These are phyloP conservation scores for Drosophila bipectinata DNA, from an alignment of 1,140 invertebrate genomes.

Conservation along the genomic window DNA sequence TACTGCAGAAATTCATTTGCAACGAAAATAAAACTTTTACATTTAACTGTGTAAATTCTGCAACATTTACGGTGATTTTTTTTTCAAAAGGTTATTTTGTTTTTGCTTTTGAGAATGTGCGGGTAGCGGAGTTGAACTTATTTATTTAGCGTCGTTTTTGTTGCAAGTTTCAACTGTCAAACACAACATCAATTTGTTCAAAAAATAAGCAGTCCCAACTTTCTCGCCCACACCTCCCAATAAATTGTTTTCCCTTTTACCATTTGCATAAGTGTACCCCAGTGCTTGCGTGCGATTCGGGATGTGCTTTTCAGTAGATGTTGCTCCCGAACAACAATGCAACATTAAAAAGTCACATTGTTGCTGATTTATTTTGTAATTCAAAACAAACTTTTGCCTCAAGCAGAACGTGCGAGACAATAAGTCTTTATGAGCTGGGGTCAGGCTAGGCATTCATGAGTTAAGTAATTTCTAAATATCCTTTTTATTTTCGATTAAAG, in stretches of 20 bases:
- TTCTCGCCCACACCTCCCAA: constrained; percentile 51
- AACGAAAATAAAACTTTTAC: constrained; percentile 80
- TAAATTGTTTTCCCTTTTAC: constrained; percentile 64
- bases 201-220: constrained; percentile 77
- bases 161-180: constrained; percentile 83
- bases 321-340: constrained; percentile 55
- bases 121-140: constrained; percentile 53
- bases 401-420: constrained; percentile 63
- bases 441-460: constrained; percentile 14
- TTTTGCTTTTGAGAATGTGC: not conserved
- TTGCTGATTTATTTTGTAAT: constrained; percentile 79
- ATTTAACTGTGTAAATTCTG: constrained; percentile 79
- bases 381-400: constrained; percentile 61
- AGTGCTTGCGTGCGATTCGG: constrained; percentile 20
- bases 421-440: constrained; percentile 57
- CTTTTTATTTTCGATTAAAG: not conserved
- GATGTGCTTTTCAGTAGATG: not conserved
- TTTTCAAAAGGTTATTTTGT: constrained; percentile 22
- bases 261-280: constrained; percentile 40
- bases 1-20: constrained; percentile 73
- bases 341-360: constrained; percentile 77
- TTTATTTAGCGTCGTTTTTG: constrained; percentile 77
- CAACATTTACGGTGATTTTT: constrained; percentile 52
- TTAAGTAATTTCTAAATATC: constrained; percentile 8
- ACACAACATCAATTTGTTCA: constrained; percentile 83